Percentiles rank a stretch among this genome's conserved stretches.
Evolutionary conservation across 2,888 invertebrate species (phyloP).

Genomic region (Taphrorychus bicolor): DNA sequence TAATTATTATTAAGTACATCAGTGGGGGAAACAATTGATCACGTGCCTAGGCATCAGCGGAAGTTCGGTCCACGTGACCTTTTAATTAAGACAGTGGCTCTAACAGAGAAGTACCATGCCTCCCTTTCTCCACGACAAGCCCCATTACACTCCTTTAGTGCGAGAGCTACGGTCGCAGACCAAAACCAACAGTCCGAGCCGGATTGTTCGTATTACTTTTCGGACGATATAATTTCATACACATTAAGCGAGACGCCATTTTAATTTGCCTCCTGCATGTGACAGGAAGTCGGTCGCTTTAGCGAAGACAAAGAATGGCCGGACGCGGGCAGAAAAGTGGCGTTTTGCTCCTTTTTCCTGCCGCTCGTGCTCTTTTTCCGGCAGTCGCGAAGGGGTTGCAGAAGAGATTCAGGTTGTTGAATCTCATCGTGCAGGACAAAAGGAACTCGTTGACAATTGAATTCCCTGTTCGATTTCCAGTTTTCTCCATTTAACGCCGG

Average conservation of each 20-base stretch:
- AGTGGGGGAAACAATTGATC: not conserved
- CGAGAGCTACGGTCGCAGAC: slow-evolving; percentile 8
- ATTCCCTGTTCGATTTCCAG: not conserved
- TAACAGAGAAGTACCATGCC: slow-evolving; percentile 1
- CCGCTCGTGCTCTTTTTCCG: not conserved
- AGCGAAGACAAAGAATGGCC: slow-evolving; percentile 23
- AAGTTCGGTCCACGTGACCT: not conserved
- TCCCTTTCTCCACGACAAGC: not conserved
- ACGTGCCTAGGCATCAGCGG: no score
- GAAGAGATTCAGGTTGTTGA: no score
- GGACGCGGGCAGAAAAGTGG: not conserved
- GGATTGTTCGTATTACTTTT: slow-evolving; percentile 36
- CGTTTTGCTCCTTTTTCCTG: not conserved
- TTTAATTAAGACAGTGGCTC: slow-evolving; percentile 4
- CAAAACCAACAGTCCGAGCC: slow-evolving; percentile 33
- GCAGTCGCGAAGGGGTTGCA: no score
- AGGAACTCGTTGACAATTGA: not conserved
- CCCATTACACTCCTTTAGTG: not conserved
- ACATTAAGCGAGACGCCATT: slow-evolving; percentile 41
- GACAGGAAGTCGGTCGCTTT: slow-evolving; percentile 36
- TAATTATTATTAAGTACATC: slow-evolving; percentile 16
- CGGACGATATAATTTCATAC: slow-evolving; percentile 42
- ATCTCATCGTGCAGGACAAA: no score
- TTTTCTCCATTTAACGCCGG: slow-evolving; percentile 12
- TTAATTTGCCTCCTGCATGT: slow-evolving; percentile 42